phyloP scores from a whole-genome alignment of 1,140 invertebrate species.

The Patella vulgata region DNA sequence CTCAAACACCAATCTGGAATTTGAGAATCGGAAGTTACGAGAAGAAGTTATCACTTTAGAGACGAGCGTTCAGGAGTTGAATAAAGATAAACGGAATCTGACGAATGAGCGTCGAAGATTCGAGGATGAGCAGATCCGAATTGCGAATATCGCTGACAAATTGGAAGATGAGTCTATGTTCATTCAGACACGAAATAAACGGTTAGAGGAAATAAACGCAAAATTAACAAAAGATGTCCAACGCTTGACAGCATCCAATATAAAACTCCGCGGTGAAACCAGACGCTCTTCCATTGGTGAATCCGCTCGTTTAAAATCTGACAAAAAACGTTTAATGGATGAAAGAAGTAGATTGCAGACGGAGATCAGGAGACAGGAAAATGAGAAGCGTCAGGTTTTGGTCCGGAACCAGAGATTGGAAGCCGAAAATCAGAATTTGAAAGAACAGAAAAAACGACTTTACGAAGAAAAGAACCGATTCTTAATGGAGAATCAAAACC shows the following conservation, averaged over 20 bases:
- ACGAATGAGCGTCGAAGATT: conserved; percentile 1
- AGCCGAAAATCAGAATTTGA: conserved; percentile 14
- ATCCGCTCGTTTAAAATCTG: not conserved
- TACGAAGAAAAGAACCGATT: conserved; percentile 10
- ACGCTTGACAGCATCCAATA: conserved; percentile 14
- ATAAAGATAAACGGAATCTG: not conserved
- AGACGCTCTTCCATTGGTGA: no score
- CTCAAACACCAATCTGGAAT: conserved; percentile 10
- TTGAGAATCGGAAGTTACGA: conserved; percentile 15
- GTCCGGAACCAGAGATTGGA: conserved; percentile 21
- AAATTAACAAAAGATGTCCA: conserved; percentile 21
- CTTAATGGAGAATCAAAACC: conserved; percentile 7
- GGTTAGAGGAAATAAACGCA: conserved; percentile 10
- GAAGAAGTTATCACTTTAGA: conserved; percentile 9
- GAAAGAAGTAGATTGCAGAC: conserved; percentile 10
- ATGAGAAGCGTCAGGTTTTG: conserved; percentile 11
- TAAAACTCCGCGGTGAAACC: conserved; percentile 6
- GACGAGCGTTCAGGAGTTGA: not conserved
- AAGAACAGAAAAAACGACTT: conserved; percentile 18
- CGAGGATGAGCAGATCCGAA: conserved; percentile 7
- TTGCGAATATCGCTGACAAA: not conserved
- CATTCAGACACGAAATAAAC: conserved; percentile 1
- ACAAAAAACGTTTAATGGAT: conserved; percentile 11
- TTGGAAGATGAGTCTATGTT: not conserved
- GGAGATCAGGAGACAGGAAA: conserved; percentile 14